phyloP scores from a whole-genome alignment of 2,797 vertebrate species.

The Arnoldichthys spilopterus region DNA sequence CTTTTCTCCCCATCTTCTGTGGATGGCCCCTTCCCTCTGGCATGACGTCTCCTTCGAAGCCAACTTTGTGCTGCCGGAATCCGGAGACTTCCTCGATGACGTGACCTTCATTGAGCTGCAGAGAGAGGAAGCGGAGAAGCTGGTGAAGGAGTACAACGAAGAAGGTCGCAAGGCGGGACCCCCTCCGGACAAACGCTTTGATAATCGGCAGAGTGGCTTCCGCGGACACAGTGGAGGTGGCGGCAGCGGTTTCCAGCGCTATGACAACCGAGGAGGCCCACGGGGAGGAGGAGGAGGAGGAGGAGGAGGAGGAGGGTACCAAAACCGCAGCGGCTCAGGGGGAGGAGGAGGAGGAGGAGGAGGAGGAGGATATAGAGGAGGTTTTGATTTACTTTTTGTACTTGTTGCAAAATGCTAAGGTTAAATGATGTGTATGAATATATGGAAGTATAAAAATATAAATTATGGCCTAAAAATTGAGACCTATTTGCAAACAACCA shows the following conservation, averaged over 20 bases:
- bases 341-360: conserved; percentile 64
- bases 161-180: conserved; percentile 88
- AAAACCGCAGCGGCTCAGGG: conserved; percentile 69
- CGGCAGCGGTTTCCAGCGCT: conserved; percentile 68
- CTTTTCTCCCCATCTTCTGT: not conserved
- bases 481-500: too few relatives aligned
- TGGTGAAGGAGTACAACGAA: conserved; percentile 89
- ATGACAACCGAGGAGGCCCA: conserved; percentile 11
- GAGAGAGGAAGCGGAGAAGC: conserved; percentile 81
- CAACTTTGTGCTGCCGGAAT: conserved; percentile 88
- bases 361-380: conserved; percentile 67
- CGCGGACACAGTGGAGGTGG: conserved; percentile 72
- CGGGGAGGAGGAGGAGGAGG: conserved; percentile 8
- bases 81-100: conserved; percentile 86
- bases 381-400: conserved; percentile 58
- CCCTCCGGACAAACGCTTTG: conserved; percentile 88
- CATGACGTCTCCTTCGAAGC: conserved; percentile 70
- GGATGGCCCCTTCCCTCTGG: conserved; percentile 31
- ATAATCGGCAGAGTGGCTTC: conserved; percentile 78
- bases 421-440: too few relatives aligned
- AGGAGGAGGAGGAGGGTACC: not conserved
- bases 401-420: not conserved
- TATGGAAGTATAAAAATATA: too few relatives aligned
- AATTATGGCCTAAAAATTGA: too few relatives aligned
- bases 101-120: conserved; percentile 84